Evolutionary conservation across 2,113 vertebrate species (phyloP).

Genomic region (Centropus bengalensis): DNA sequence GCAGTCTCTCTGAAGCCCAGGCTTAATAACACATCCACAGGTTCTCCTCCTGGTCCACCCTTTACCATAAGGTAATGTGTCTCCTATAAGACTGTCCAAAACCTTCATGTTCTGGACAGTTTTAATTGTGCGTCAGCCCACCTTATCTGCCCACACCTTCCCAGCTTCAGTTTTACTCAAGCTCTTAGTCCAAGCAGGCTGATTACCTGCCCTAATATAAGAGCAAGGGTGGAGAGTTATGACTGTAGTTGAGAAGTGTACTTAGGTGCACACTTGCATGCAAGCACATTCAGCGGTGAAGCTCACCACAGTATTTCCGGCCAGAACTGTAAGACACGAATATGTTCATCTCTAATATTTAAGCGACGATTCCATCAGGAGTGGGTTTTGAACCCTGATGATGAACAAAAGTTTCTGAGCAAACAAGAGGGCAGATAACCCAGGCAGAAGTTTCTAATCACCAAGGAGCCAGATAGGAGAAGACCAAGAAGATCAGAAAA

Average conservation of each 20-base stretch:
- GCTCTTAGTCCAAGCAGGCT: background rate
- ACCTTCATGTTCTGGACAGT: background rate
- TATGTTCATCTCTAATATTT: background rate
- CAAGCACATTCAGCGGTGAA: background rate
- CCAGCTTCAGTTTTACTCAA: background rate
- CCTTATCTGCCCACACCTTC: background rate
- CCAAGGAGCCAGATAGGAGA: background rate
- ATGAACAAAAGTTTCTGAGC: background rate
- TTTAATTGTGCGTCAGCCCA: background rate
- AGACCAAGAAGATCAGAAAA: background rate
- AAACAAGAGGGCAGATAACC: background rate
- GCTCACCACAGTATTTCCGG: background rate
- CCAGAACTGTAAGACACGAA: background rate
- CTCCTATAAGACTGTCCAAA: background rate
- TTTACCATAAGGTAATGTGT: background rate
- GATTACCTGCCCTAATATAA: background rate
- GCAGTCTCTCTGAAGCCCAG: background rate
- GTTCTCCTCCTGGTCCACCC: background rate
- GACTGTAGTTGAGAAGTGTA: background rate
- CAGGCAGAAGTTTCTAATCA: background rate
- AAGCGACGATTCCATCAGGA: background rate
- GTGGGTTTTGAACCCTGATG: background rate
- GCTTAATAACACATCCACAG: background rate
- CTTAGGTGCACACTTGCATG: accelerated
- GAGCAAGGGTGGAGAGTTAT: background rate